Conservation (phyloP, 2,113 vertebrate genomes). For the Gobiocypris rarus region DNA sequence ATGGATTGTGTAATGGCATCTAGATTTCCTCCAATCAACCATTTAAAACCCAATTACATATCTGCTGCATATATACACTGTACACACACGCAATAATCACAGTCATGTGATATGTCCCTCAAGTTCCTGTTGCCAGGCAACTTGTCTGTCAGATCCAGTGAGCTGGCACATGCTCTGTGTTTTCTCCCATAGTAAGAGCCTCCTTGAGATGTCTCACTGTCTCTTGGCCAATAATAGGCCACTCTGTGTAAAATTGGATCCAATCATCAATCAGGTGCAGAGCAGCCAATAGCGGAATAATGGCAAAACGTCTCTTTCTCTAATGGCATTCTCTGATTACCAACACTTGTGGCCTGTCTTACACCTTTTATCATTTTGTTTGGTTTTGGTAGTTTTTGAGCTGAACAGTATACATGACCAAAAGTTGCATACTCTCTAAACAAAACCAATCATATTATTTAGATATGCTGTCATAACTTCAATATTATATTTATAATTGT, state of each 20-base stretch:
- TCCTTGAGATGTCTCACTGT: constrained; percentile 29
- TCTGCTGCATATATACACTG: too few species aligned
- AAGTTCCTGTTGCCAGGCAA: constrained; percentile 72
- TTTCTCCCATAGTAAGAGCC: constrained; percentile 25
- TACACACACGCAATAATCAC: constrained; percentile 48
- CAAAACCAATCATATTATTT: background rate
- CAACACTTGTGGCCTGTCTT: background rate
- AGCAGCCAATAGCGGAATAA: constrained; percentile 18
- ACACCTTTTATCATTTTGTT: background rate
- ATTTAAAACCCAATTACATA: constrained; percentile 5
- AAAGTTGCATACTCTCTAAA: background rate
- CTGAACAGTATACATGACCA: background rate
- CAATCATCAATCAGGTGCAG: background rate
- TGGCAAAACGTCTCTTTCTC: background rate
- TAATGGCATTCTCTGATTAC: background rate
- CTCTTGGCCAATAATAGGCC: constrained; percentile 26
- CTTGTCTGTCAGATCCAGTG: constrained; percentile 48
- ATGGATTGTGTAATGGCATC: background rate
- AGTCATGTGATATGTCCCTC: constrained; percentile 65
- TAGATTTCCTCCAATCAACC: background rate
- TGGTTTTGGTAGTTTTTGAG: background rate
- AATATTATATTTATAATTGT: background rate
- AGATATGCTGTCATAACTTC: background rate
- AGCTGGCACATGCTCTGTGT: constrained; percentile 37
- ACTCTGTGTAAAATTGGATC: background rate